These are phyloP conservation scores for Danio kyathit DNA, from an alignment of 2,797 vertebrate species.

Conservation along the genomic window DNA sequence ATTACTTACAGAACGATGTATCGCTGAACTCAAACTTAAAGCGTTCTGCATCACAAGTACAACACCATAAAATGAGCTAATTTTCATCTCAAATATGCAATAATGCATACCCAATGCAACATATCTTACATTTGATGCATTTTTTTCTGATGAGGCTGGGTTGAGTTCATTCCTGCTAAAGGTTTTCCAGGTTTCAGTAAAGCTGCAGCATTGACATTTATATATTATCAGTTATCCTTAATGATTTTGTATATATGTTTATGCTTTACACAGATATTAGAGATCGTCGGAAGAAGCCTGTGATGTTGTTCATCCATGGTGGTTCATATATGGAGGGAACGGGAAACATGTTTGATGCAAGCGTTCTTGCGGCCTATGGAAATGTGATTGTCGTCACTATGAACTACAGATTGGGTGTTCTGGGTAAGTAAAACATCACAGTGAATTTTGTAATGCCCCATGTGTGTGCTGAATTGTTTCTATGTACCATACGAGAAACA, in stretches of 20 bases:
- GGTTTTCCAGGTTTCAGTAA: no score
- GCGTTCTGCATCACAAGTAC: no score
- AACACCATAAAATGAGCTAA: no score
- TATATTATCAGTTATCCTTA: neutral
- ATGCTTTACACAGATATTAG: slow-evolving; percentile 86
- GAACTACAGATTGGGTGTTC: slow-evolving; percentile 95
- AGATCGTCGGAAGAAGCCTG: slow-evolving; percentile 92
- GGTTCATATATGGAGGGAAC: slow-evolving; percentile 98
- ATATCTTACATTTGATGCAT: no score
- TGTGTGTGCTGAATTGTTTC: neutral
- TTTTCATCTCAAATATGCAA: no score
- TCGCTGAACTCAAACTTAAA: no score
- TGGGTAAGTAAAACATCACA: slow-evolving; percentile 85
- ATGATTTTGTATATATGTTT: slow-evolving; percentile 36
- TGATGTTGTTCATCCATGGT: slow-evolving; percentile 97
- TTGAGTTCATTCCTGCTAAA: no score
- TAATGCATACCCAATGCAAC: no score
- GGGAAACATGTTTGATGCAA: slow-evolving; percentile 96
- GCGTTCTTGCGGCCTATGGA: slow-evolving; percentile 92
- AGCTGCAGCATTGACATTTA: neutral
- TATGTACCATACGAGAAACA: no score
- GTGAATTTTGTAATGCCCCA: neutral
- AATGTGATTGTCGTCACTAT: slow-evolving; percentile 95
- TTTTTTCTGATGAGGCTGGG: no score
- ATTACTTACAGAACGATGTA: no score